Percentiles rank a stretch among this genome's conserved stretches.
These are phyloP conservation scores for Hedychridium roseum DNA, from an alignment of 2,888 invertebrate genomes.

Conservation along the genomic window DNA sequence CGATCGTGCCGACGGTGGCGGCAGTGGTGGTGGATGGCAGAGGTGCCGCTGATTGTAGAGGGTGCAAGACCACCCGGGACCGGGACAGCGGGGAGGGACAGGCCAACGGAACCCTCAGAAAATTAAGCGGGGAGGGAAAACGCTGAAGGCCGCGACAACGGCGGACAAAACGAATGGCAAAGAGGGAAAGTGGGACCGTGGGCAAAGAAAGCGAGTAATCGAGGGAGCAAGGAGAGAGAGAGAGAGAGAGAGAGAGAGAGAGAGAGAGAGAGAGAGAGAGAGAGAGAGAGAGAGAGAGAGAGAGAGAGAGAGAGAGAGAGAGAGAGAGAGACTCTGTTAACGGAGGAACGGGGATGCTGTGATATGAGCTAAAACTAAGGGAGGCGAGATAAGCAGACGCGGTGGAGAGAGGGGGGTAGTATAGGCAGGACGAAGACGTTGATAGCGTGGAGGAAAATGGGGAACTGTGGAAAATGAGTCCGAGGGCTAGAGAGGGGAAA, in stretches of 20 bases:
- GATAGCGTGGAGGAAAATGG: too few relatives aligned
- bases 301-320: constrained; percentile 6
- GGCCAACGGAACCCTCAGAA: too few relatives aligned
- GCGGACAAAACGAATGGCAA: too few relatives aligned
- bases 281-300: constrained; percentile 16
- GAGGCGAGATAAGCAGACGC: too few relatives aligned
- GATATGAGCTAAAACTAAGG: too few relatives aligned
- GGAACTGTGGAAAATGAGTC: too few relatives aligned
- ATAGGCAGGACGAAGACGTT: too few relatives aligned
- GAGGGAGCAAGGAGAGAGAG: constrained; percentile 1
- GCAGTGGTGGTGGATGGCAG: constrained; percentile 18
- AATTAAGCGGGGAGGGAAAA: too few relatives aligned
- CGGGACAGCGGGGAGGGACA: too few relatives aligned
- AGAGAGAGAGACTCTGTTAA: not conserved
- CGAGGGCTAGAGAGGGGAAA: too few relatives aligned
- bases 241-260: constrained; percentile 8
- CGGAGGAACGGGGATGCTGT: not conserved
- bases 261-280: constrained; percentile 8
- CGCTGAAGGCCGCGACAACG: not conserved
- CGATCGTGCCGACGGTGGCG: constrained; percentile 20
- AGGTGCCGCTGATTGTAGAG: constrained; percentile 15
- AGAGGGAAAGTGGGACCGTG: not conserved
- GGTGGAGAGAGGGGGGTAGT: not conserved
- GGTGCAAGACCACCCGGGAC: constrained; percentile 27
- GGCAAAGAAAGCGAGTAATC: not conserved